A percentile compares a stretch with the other conserved stretches of the same genome.
Evolutionary conservation across 1,140 invertebrate species (phyloP).

Genomic region (Drosophila carrolli): DNA sequence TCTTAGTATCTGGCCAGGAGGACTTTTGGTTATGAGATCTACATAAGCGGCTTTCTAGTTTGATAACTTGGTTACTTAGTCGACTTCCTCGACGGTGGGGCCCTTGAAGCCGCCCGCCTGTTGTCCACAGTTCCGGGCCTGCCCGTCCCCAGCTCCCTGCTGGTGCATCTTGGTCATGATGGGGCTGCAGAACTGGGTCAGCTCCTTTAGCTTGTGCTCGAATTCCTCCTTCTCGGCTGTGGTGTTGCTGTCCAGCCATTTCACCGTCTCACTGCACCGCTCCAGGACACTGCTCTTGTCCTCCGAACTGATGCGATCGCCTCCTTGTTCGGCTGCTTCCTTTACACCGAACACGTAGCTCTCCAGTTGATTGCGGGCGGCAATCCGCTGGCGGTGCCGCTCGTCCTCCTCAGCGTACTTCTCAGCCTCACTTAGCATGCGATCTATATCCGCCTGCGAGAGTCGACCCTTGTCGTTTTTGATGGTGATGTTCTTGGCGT

Average conservation of each 20-base stretch:
- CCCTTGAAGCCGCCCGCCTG: constrained; percentile 83
- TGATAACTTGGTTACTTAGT: constrained; percentile 85
- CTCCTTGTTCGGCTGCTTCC: constrained; percentile 85
- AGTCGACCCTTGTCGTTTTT: constrained; percentile 93
- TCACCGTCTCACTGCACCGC: constrained; percentile 85
- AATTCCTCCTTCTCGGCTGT: constrained; percentile 88
- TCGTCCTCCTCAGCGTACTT: constrained; percentile 89
- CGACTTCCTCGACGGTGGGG: constrained; percentile 90
- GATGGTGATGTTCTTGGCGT: constrained; percentile 91
- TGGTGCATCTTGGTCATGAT: constrained; percentile 87
- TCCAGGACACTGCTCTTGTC: constrained; percentile 85
- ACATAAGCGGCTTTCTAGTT: neutral
- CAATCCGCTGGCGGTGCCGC: constrained; percentile 88
- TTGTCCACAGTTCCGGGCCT: constrained; percentile 82
- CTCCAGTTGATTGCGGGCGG: constrained; percentile 87
- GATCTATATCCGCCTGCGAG: constrained; percentile 92
- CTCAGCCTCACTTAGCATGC: constrained; percentile 87
- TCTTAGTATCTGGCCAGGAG: neutral
- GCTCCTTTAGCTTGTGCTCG: constrained; percentile 87
- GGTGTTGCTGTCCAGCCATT: constrained; percentile 88
- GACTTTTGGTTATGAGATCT: constrained; percentile 25
- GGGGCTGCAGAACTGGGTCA: constrained; percentile 86
- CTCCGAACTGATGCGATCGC: constrained; percentile 77
- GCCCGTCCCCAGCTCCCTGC: constrained; percentile 70
- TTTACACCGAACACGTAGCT: constrained; percentile 91